These are phyloP conservation scores for Phyllotreta striolata DNA, from an alignment of 2,888 invertebrate genomes.

Conservation along the genomic window DNA sequence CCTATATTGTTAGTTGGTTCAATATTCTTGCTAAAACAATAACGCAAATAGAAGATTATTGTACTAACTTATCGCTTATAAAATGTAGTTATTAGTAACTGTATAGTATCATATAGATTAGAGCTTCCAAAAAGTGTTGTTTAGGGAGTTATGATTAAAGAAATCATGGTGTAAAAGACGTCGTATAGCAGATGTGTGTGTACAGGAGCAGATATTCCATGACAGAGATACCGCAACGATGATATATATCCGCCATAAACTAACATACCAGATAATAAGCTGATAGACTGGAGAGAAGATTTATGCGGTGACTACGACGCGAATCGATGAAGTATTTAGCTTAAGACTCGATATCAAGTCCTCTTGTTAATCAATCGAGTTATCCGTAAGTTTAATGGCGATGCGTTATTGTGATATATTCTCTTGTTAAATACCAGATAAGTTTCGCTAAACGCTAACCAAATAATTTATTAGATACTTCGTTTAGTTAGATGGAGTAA, in stretches of 20 bases:
- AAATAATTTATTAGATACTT: no score
- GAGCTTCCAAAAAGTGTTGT: no score
- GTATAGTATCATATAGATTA: no score
- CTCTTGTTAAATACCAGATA: no score
- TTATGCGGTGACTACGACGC: slow-evolving; percentile 26
- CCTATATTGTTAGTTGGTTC: neutral
- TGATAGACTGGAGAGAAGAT: slow-evolving; percentile 34
- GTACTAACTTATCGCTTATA: no score
- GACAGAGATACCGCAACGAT: slow-evolving; percentile 31
- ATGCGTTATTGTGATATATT: slow-evolving; percentile 10
- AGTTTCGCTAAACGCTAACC: no score
- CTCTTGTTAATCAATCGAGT: slow-evolving; percentile 16
- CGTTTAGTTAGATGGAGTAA: no score
- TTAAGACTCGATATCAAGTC: slow-evolving; percentile 6
- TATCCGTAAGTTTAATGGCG: no score
- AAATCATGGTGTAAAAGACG: neutral
- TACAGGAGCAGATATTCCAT: slow-evolving; percentile 27
- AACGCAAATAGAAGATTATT: no score
- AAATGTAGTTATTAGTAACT: no score
- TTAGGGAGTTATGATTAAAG: no score
- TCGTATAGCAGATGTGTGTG: slow-evolving; percentile 14
- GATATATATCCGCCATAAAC: slow-evolving; percentile 35
- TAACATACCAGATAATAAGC: slow-evolving; percentile 35
- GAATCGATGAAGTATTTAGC: slow-evolving; percentile 28
- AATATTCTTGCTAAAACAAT: neutral